A percentile compares a stretch with the other conserved stretches of the same genome.
Conservation (phyloP, 2,888 invertebrate genomes). For the Trissonchulus latispiculum region DNA sequence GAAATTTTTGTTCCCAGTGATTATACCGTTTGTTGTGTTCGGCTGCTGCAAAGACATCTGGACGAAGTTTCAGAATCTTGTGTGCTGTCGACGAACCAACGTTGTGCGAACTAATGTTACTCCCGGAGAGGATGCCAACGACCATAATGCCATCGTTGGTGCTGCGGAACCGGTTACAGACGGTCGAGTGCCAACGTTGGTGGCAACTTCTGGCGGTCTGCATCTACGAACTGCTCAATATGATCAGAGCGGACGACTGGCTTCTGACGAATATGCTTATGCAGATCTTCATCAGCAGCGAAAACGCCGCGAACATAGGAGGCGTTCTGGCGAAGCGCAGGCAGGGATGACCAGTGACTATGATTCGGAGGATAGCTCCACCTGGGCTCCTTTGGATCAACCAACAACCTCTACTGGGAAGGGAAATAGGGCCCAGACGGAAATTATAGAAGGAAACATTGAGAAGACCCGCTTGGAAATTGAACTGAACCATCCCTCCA, state of each 20-base stretch:
- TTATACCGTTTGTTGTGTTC: slow-evolving; percentile 33
- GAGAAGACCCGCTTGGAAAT: not conserved
- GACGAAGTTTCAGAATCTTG: slow-evolving; percentile 28
- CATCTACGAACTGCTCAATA: slow-evolving; percentile 32
- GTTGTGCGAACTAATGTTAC: slow-evolving; percentile 19
- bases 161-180: slow-evolving; percentile 29
- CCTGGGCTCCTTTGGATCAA: not conserved
- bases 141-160: not conserved
- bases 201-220: slow-evolving; percentile 38
- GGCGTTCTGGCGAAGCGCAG: not conserved
- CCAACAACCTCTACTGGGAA: not conserved
- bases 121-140: not conserved
- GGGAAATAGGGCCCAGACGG: not conserved
- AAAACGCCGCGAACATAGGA: not conserved
- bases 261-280: slow-evolving; percentile 2
- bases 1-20: slow-evolving; percentile 31
- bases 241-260: not conserved
- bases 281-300: slow-evolving; percentile 4
- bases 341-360: slow-evolving; percentile 20
- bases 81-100: slow-evolving; percentile 32
- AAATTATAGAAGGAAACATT: not conserved
- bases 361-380: slow-evolving; percentile 21
- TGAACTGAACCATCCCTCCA: not conserved
- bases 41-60: slow-evolving; percentile 34
- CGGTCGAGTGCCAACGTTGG: slow-evolving; percentile 35